Evolutionary conservation across 2,888 invertebrate species (phyloP), one percentile per base, ranked within the genome.

Genomic region (Iselma pallidipennis): DNA sequence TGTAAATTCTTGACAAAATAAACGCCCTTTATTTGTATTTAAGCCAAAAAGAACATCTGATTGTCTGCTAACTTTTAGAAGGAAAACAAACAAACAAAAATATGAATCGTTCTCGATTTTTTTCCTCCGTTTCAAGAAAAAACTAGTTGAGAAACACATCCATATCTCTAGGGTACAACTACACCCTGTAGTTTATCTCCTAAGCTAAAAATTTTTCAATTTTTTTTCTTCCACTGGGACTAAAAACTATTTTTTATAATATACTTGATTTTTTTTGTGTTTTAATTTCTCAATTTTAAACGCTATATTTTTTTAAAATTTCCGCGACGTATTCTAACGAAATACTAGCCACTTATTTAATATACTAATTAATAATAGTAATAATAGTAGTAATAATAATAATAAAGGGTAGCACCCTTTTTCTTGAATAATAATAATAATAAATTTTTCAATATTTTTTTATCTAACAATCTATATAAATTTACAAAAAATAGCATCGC

Each of bases 141-240:
- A 42, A 7, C 55, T 56, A 59, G 45, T 55, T 54, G 67, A 71
- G 69, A 74, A 71, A 71, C 59, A 70, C 69, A 71, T 74, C 69
- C 74, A 74, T 73, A 75, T 73, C 75, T 78, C 74, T 78, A 81
- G 81, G 81, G 81, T 80, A 81, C 78, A 80, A 74, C 80, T 81
- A 81, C 77, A 82, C 82, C 82, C 82, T 82, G 82, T 82, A 75
- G 76, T 76, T 64, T 78, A 79, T 77, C n/a, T n/a, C 81, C 81
- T 81, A 81, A 75, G 68, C 78, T 80, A 78, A 57, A 31, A 74
- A 76, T 78, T 79, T 78, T 37, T n/a, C n/a, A n/a, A n/a, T n/a
- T n/a, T n/a, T n/a, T n/a, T n/a, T n/a, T n/a, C n/a, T n/a, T n/a
- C n/a, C n/a, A n/a, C n/a, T 80, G 78, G 16, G 37, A 77, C 79